phyloP scores from a whole-genome alignment of 1,140 invertebrate genomes.

The Araneus ventricosus region DNA sequence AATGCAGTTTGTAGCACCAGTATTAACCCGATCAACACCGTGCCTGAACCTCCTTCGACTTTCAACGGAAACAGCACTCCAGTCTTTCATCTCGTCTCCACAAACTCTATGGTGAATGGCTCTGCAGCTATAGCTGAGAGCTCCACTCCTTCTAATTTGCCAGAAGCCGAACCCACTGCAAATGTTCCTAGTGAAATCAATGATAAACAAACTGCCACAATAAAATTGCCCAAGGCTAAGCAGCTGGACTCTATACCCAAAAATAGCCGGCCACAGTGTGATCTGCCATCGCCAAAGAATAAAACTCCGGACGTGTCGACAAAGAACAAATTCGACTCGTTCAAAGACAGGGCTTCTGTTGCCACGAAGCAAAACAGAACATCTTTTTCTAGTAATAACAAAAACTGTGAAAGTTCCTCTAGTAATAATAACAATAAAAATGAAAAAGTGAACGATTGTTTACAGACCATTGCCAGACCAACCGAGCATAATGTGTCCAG shows the following conservation, averaged over 20 bases:
- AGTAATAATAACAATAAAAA: conserved; percentile 46
- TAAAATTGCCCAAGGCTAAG: conserved; percentile 67
- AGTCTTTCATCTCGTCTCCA: conserved; percentile 56
- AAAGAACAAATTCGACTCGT: conserved; percentile 73
- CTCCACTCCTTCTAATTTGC: conserved; percentile 18
- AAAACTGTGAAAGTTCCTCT: conserved; percentile 72
- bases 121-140: conserved; percentile 41
- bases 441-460: conserved; percentile 49
- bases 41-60: conserved; percentile 54
- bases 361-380: conserved; percentile 45
- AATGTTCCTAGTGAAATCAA: conserved; percentile 73
- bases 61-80: conserved; percentile 43
- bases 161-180: conserved; percentile 41
- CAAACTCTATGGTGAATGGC: conserved; percentile 62
- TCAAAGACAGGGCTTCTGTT: conserved; percentile 56
- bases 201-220: conserved; percentile 50
- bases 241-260: conserved; percentile 66
- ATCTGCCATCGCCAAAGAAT: conserved; percentile 74
- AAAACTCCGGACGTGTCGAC: conserved; percentile 59
- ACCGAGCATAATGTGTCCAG: conserved; percentile 38
- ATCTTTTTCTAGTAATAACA: conserved; percentile 71
- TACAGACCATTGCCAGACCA: conserved; percentile 46
- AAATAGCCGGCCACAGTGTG: conserved; percentile 55
- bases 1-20: conserved; percentile 60
- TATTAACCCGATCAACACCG: conserved; percentile 62